These are phyloP conservation scores for Garrulus glandarius DNA, from an alignment of 2,797 vertebrate species.

Conservation along the genomic window DNA sequence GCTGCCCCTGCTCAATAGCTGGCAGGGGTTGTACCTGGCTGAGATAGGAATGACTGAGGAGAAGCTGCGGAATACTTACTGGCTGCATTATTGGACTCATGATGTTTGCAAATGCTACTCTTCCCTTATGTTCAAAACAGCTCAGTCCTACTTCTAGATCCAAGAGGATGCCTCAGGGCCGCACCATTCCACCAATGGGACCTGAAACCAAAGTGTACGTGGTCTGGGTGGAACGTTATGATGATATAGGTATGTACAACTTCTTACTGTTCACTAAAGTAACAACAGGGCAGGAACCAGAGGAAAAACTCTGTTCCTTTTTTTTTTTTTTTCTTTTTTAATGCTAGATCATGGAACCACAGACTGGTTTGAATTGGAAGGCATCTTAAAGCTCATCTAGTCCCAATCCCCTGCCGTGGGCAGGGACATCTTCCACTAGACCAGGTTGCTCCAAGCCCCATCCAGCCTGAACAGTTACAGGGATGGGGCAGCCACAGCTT, in stretches of 20 bases:
- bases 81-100: not conserved
- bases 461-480: not conserved
- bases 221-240: slow-evolving; percentile 94
- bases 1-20: not conserved
- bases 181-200: slow-evolving; percentile 88
- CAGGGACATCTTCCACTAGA: not conserved
- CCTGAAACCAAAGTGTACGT: slow-evolving; percentile 96
- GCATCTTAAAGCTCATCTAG: not conserved
- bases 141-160: slow-evolving; percentile 88
- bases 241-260: slow-evolving; percentile 86
- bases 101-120: not conserved
- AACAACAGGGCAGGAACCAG: not conserved
- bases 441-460: not conserved
- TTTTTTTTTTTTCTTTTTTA: not conserved
- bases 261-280: not conserved
- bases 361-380: not conserved
- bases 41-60: not conserved
- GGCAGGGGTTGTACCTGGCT: not conserved
- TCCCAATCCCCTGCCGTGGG: not conserved
- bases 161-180: slow-evolving; percentile 87
- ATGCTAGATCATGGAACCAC: not conserved
- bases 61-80: not conserved
- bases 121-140: slow-evolving; percentile 62
- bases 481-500: not conserved
- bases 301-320: not conserved